Evolutionary conservation across 2,113 vertebrate species (phyloP).

Genomic region (Spermophilus dauricus): DNA sequence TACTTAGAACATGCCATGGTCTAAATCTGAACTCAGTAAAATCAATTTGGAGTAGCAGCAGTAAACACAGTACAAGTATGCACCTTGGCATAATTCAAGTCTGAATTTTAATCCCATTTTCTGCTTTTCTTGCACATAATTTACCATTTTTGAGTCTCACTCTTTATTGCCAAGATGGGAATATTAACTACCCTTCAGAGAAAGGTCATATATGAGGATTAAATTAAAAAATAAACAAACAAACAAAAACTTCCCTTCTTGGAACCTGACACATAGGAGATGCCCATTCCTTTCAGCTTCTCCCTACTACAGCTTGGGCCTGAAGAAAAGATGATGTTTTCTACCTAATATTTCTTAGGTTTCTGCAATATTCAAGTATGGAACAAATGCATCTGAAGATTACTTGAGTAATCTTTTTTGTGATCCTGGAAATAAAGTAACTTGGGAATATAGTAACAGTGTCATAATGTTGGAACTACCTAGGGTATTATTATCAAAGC

Average conservation of each 20-base stretch:
- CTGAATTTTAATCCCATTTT: slow-evolving; percentile 43
- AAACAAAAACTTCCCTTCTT: background rate
- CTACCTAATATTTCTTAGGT: slow-evolving; percentile 12
- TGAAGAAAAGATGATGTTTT: background rate
- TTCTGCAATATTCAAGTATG: background rate
- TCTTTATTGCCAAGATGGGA: background rate
- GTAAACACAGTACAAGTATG: background rate
- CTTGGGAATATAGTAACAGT: background rate
- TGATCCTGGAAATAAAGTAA: background rate
- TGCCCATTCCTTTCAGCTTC: background rate
- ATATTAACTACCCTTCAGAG: background rate
- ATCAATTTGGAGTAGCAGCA: background rate
- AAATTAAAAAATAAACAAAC: background rate
- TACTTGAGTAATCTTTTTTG: background rate
- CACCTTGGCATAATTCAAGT: background rate
- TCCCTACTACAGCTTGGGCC: background rate
- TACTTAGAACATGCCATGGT: background rate
- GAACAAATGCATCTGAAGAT: slow-evolving; percentile 1
- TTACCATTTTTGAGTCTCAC: background rate
- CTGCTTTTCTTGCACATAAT: slow-evolving; percentile 15
- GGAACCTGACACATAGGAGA: background rate
- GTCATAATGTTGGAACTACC: background rate
- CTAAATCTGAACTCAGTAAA: background rate
- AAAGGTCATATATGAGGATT: background rate
- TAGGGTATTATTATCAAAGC: background rate